phyloP scores from a whole-genome alignment of 2,888 invertebrate species.

The Hirtodrosophila alboralis region DNA sequence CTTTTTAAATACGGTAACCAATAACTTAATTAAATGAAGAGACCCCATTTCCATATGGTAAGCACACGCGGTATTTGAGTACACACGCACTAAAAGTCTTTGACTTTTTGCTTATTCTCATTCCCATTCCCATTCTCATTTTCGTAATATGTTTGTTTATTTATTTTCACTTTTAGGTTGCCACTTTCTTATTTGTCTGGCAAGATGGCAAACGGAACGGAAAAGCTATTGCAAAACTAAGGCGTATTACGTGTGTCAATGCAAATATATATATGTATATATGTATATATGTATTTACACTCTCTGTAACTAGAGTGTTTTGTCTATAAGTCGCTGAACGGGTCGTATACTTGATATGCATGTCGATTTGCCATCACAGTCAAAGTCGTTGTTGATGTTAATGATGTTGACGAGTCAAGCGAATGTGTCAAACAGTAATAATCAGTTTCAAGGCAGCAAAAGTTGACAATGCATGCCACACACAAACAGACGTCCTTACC shows the following conservation, averaged over 20 bases:
- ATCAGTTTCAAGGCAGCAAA: conserved; percentile 69
- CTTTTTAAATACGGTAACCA: background rate
- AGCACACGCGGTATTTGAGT: background rate
- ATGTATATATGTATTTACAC: conserved; percentile 1
- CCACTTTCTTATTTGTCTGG: conserved; percentile 56
- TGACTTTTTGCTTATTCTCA: conserved; percentile 16
- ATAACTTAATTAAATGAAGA: background rate
- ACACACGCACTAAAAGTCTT: conserved; percentile 26
- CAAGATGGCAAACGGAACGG: conserved; percentile 17
- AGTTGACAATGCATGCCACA: conserved; percentile 51
- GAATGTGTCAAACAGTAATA: conserved; percentile 76
- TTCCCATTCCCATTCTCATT: conserved; percentile 21
- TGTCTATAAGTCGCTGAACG: conserved; percentile 45
- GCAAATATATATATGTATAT: too few species aligned
- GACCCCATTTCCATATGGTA: background rate
- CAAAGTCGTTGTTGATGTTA: conserved; percentile 10
- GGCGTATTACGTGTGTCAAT: conserved; percentile 54
- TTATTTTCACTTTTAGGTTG: conserved; percentile 68
- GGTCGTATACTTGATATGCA: conserved; percentile 71
- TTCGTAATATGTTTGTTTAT: conserved; percentile 52
- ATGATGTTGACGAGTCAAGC: conserved; percentile 47
- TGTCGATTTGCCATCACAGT: conserved; percentile 32
- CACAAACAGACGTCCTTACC: background rate
- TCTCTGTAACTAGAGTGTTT: conserved; percentile 27
- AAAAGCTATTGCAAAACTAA: conserved; percentile 50